Conservation (phyloP, 2,797 vertebrate genomes). For the Ficedula albicollis region DNA sequence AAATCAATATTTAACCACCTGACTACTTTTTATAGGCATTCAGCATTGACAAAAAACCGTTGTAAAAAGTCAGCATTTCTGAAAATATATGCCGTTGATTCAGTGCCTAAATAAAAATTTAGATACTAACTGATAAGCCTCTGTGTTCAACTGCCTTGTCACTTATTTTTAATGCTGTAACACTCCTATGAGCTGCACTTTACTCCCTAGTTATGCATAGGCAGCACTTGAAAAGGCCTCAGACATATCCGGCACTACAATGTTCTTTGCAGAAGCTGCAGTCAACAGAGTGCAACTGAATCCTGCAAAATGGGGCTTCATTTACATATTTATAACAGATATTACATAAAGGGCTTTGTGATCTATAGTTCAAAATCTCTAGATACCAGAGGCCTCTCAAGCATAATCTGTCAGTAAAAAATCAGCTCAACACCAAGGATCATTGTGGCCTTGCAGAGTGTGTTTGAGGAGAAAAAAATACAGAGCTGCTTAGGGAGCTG, state of each 20-base stretch:
- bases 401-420: conserved; percentile 2
- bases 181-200: not conserved
- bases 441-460: not conserved
- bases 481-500: not conserved
- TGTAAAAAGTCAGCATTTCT: not conserved
- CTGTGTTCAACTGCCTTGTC: not conserved
- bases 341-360: conserved; percentile 40
- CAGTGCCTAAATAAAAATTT: not conserved
- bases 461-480: not conserved
- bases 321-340: conserved; percentile 40
- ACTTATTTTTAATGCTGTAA: not conserved
- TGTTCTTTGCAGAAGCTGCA: conserved; percentile 9
- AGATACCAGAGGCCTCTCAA: not conserved
- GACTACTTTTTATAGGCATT: not conserved
- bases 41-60: not conserved
- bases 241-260: not conserved
- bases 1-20: not conserved
- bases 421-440: not conserved
- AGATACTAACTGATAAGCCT: not conserved
- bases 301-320: not conserved
- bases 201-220: not conserved
- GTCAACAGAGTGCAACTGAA: not conserved
- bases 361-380: conserved; percentile 15
- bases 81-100: not conserved
- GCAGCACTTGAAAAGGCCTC: not conserved